These are phyloP conservation scores for Masticophis lateralis DNA, from an alignment of 2,797 vertebrate species.

Conservation along the genomic window DNA sequence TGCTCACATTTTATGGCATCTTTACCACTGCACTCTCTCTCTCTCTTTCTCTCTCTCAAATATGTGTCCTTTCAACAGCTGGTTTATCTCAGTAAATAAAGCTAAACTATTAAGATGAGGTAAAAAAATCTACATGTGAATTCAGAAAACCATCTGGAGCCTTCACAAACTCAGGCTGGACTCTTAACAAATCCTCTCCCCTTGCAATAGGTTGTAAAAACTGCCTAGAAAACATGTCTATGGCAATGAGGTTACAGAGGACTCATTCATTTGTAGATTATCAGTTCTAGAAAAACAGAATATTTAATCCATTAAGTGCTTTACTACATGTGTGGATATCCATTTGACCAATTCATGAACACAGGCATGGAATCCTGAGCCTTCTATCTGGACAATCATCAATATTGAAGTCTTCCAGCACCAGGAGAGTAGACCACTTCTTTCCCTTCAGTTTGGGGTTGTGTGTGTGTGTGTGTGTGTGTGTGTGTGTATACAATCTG, in stretches of 20 bases:
- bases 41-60: not conserved
- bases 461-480: too few relatives aligned
- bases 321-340: not conserved
- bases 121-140: not conserved
- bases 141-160: not conserved
- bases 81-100: not conserved
- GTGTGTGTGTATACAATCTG: not conserved
- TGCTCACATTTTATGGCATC: not conserved
- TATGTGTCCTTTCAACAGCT: not conserved
- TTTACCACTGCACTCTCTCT: not conserved
- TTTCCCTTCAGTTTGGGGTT: not conserved
- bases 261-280: not conserved
- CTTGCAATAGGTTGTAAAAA: not conserved
- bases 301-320: not conserved
- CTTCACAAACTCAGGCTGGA: not conserved
- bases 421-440: not conserved
- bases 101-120: not conserved
- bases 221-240: not conserved
- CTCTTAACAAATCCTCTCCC: not conserved
- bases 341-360: not conserved
- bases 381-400: not conserved
- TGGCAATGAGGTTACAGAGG: not conserved
- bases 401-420: not conserved
- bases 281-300: not conserved
- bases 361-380: not conserved